Base-by-base conservation (phyloP, 2,797 vertebrate species). In the Borostomias antarcticus region DNA sequence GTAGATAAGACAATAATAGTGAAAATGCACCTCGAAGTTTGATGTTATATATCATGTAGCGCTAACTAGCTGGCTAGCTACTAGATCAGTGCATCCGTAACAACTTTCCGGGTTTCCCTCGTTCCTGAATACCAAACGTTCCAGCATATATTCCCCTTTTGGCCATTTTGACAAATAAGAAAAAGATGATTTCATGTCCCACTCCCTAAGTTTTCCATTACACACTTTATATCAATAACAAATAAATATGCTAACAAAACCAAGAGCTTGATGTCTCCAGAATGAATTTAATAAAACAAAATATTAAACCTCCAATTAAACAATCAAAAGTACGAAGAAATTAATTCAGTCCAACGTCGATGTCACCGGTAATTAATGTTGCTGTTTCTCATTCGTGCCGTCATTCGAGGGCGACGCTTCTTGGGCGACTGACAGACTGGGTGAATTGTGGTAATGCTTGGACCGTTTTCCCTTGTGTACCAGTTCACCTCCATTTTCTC, bases 381-480 rank as follows among this genome's bases (percentile, higher is more conserved):
- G 52, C 25, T 26, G 21, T 52, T 76, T 67, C 13, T 72, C 1
- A 65, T 79, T 70, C 2, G 32, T 1, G 10, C 50, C 75, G 66
- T 62, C n/a, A 21, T 78, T 70, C 54, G 67, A 50, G 0, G 56
- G 7, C 7, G 60, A 25, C 5, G 0, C 45, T 4, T 71, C 71
- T 17, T 71, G 62, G n/a, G 68, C 28, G 53, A 32, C 40, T 5
- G 75, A 30, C 1, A 11, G 37, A 66, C 11, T 40, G 7, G 65
- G 5, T 2, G 76, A 51, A 17, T 17, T 54, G 47, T 88, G 80
- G 8, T 67, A 84, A 57, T 87, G 82, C 84, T 90, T 93, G 33
- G 90, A 88, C 64, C 73, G 80, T 77, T 93, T 94, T 8, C 92
- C 90, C 74, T 79, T 83, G 72, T 88, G 89, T 17, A 93, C 69